Evolutionary conservation across 2,113 vertebrate species (phyloP).

Genomic region (Brachypodius melanocephalos): DNA sequence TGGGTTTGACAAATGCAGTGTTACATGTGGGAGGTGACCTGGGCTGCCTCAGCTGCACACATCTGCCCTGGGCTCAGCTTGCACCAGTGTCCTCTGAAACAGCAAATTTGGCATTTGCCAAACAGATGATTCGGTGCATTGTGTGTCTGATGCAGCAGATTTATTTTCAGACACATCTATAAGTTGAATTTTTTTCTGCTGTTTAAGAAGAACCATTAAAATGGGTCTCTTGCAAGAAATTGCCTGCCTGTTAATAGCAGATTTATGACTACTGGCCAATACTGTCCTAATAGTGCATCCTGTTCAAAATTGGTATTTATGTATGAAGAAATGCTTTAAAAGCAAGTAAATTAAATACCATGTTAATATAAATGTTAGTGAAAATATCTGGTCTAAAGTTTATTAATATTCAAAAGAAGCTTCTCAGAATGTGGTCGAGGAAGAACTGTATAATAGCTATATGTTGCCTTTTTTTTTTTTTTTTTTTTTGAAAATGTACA

Average conservation of each 20-base stretch:
- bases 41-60: not conserved
- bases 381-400: not conserved
- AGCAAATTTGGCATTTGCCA: not conserved
- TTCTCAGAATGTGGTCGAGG: not conserved
- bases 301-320: not conserved
- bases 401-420: not conserved
- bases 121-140: not conserved
- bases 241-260: not conserved
- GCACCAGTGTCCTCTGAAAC: not conserved
- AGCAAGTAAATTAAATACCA: not conserved
- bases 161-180: not conserved
- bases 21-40: not conserved
- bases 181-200: not conserved
- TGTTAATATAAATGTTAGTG: not conserved
- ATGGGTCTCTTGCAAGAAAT: not conserved
- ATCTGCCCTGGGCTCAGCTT: not conserved
- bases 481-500: not conserved
- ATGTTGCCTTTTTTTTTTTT: fast-evolving
- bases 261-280: not conserved
- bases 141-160: not conserved
- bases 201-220: not conserved
- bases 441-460: not conserved
- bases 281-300: not conserved
- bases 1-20: not conserved
- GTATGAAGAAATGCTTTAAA: not conserved